Evolutionary conservation across 2,888 invertebrate species (phyloP).

Genomic region (Pammene aurita): DNA sequence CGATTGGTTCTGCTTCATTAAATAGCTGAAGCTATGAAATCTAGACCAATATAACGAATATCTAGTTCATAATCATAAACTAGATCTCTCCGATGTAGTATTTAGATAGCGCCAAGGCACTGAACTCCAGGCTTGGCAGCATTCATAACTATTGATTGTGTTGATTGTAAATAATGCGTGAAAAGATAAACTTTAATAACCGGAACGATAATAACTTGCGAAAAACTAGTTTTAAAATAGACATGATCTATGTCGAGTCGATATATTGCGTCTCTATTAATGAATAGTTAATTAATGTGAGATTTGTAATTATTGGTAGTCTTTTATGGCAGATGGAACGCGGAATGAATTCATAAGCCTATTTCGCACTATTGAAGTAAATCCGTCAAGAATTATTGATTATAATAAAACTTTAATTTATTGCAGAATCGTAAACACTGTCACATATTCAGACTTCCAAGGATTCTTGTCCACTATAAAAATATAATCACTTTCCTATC

Average conservation of each 20-base stretch:
- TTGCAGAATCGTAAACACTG: not conserved
- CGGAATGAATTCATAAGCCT: conserved; percentile 23
- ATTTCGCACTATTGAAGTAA: conserved; percentile 20
- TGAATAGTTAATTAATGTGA: conserved; percentile 19
- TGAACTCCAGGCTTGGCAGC: conserved; percentile 11
- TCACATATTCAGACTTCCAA: not conserved
- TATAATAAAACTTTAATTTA: conserved; percentile 4
- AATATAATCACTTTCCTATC: not conserved
- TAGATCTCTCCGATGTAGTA: conserved; percentile 31
- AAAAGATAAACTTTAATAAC: conserved; percentile 6
- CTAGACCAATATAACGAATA: conserved; percentile 21
- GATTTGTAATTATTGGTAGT: conserved; percentile 11
- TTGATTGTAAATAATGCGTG: conserved; percentile 6
- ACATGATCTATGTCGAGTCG: not conserved
- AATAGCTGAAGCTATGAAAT: conserved; percentile 22
- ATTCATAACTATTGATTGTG: conserved; percentile 20
- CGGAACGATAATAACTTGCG: not conserved
- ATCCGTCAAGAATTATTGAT: not conserved
- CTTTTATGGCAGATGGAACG: conserved; percentile 20
- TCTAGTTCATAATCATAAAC: conserved; percentile 13
- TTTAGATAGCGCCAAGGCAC: conserved; percentile 29
- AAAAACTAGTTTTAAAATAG: conserved; percentile 10
- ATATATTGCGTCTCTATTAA: conserved; percentile 14
- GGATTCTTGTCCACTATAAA: not conserved
- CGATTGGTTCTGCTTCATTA: conserved; percentile 47